Evolutionary conservation across 2,797 vertebrate genomes (phyloP).

Genomic region (Thamnophis elegans): DNA sequence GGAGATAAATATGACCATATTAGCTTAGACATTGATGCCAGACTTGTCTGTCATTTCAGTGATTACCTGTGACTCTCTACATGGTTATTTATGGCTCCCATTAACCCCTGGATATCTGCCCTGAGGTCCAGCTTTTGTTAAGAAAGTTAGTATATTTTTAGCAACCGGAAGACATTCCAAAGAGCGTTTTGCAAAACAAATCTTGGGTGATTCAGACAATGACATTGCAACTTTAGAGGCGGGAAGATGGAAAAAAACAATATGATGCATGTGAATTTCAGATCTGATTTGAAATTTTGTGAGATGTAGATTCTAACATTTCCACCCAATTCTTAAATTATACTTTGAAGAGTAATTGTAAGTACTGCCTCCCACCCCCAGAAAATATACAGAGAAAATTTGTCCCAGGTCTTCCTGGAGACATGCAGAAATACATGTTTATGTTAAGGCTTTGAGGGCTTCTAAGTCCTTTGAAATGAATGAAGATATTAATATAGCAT

Average conservation of each 20-base stretch:
- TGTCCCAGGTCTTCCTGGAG: background rate
- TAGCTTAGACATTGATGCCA: background rate
- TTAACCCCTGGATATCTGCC: background rate
- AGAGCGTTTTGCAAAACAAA: background rate
- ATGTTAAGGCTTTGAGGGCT: background rate
- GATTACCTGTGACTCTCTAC: background rate
- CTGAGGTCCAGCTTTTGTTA: background rate
- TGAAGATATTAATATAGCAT: background rate
- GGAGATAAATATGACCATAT: background rate
- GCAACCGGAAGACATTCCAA: background rate
- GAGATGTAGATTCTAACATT: background rate
- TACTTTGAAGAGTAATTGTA: background rate
- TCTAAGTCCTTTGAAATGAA: background rate
- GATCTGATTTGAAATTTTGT: background rate
- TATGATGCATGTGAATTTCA: background rate
- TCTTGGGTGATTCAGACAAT: background rate
- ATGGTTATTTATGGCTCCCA: background rate
- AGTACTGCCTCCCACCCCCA: background rate
- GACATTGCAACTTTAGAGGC: background rate
- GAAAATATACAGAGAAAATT: background rate
- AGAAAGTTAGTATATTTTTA: background rate
- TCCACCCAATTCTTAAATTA: background rate
- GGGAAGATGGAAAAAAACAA: background rate
- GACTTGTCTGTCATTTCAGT: background rate
- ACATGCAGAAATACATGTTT: background rate